Conservation (phyloP, 92 coral and sea anemone genomes). For the Isaurus tuberculatus region DNA sequence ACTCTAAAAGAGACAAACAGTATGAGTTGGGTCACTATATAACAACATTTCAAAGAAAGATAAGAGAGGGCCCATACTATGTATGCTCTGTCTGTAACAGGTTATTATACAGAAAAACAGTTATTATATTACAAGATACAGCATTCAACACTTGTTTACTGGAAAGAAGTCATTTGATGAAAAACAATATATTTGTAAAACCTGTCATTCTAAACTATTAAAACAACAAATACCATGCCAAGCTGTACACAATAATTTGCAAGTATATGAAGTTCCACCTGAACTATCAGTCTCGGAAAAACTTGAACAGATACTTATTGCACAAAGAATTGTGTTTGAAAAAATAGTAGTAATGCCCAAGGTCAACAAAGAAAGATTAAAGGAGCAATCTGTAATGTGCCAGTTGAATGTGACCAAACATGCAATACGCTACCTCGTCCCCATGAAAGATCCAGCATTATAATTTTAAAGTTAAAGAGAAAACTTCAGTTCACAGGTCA, state of each 20-base stretch:
- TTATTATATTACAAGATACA: slow-evolving; percentile 40
- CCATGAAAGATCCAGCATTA: background rate
- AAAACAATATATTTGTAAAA: background rate
- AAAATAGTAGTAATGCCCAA: too few relatives aligned
- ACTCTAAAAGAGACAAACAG: slow-evolving; percentile 6
- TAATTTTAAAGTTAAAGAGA: slow-evolving; percentile 53
- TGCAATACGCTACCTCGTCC: slow-evolving; percentile 42
- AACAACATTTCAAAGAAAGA: slow-evolving; percentile 22
- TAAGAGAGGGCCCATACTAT: slow-evolving; percentile 26
- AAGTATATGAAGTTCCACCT: background rate
- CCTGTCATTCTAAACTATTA: background rate
- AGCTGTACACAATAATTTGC: background rate
- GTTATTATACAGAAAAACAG: slow-evolving; percentile 5
- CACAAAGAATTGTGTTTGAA: too few relatives aligned
- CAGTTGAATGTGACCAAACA: too few relatives aligned
- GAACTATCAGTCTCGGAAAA: background rate
- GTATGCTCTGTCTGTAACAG: slow-evolving; percentile 14
- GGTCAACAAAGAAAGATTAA: too few relatives aligned
- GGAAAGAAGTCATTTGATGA: slow-evolving; percentile 10
- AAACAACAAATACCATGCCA: background rate
- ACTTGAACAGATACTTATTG: too few relatives aligned
- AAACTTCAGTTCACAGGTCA: slow-evolving; percentile 55
- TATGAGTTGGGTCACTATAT: slow-evolving; percentile 19
- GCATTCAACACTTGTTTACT: slow-evolving; percentile 36
- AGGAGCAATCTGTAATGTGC: too few relatives aligned